Evolutionary conservation across 2,113 vertebrate species (phyloP).

Genomic region (Trichomycterus rosablanca): DNA sequence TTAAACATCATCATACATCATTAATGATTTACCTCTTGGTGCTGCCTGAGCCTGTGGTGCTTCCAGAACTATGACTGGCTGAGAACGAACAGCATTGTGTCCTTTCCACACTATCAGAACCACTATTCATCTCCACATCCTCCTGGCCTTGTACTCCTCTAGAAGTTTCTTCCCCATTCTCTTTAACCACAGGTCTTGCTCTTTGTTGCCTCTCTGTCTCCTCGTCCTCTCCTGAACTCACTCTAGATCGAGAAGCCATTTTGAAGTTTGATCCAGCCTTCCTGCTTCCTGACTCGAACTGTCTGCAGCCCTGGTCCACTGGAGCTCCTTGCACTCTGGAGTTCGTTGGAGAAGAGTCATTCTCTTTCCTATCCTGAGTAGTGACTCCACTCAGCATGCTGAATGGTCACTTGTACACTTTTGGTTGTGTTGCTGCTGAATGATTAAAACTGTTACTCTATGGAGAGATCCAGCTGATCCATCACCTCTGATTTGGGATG

Average conservation of each 20-base stretch:
- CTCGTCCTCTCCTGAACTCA: constrained; percentile 19
- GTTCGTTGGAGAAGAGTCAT: constrained; percentile 1
- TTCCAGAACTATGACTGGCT: constrained; percentile 48
- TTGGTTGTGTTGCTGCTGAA: background rate
- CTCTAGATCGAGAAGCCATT: constrained; percentile 7
- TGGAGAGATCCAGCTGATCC: constrained; percentile 11
- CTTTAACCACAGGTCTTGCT: too few species aligned
- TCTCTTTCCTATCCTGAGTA: constrained; percentile 32
- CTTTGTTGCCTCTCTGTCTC: constrained; percentile 4
- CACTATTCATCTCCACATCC: constrained; percentile 49
- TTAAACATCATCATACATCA: too few species aligned
- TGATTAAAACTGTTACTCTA: constrained; percentile 4
- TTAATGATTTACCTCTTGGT: constrained; percentile 73
- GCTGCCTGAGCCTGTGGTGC: constrained; percentile 52
- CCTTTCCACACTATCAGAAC: background rate
- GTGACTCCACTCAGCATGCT: constrained; percentile 28
- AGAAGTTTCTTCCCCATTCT: too few species aligned
- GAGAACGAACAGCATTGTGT: constrained; percentile 39
- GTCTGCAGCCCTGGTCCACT: background rate
- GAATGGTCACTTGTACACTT: background rate
- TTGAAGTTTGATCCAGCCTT: background rate
- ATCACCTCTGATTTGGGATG: too few species aligned
- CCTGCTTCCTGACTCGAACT: background rate
- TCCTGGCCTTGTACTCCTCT: constrained; percentile 50
- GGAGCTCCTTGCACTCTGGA: background rate